Base-by-base conservation (phyloP, 2,888 invertebrate genomes). In the Pyrgus malvae region DNA sequence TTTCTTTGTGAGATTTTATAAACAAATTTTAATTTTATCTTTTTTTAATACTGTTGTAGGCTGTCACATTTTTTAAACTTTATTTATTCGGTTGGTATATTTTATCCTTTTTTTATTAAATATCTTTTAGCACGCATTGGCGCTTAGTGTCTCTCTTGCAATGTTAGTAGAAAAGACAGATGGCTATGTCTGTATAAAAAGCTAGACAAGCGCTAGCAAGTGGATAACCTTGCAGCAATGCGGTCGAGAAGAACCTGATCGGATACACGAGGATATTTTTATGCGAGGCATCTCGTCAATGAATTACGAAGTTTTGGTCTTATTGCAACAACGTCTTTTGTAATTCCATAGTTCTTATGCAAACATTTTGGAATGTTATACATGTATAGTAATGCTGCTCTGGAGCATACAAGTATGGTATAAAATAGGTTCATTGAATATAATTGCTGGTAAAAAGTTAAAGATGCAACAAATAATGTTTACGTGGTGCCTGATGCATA, bases 221-320 rank as follows among this genome's bases (percentile, higher is more conserved):
- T 69, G 63, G 72, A 69, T 74, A 76, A 70, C 77, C 77, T 78
- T 76, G 76, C 60, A 62, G 60, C 53, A 57, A 57, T 68, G 76
- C 63, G 72, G 68, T 70, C 62, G 65, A 53, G 59, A 61, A 56
- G 60, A 68, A 67, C 67, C 67, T 63, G 67, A 67, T 64, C 59
- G 56, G 53, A 40, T 40, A 46, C 40, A 31, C 49, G 48, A 38
- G 53, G 53, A 46, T 46, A 54, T 54, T 46, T 54, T 54, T 54
- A 54, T 54, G 45, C 46, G 53, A 46, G 40, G 40, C 53, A 40
- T 54, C 53, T 54, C 40, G 46, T 54, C 45, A 54, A 54, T 54
- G 46, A 46, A 46, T 23, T 46, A 45, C 16, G 37, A 45, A 46
- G 31, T 46, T 54, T 54, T 45, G 40, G 40, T 29, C 40, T 45